phyloP scores from a whole-genome alignment of 2,113 vertebrate species.

The Bos javanicus region DNA sequence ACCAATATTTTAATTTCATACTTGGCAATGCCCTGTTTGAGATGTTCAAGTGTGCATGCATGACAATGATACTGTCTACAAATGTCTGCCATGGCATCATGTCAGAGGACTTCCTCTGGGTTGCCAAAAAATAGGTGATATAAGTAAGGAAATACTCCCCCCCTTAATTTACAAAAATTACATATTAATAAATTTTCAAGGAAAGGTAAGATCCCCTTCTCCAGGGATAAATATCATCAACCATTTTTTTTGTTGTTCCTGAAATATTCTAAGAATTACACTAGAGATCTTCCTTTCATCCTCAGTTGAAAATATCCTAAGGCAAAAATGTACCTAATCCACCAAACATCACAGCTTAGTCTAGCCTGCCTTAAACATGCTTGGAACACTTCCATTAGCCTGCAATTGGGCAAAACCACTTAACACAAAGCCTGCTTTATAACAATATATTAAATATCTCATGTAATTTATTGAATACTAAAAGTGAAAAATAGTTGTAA shows the following conservation, averaged over 20 bases:
- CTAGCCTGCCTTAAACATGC: neutral
- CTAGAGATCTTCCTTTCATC: neutral
- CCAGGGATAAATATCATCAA: neutral
- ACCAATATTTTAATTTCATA: neutral
- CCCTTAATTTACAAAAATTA: neutral
- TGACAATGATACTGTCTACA: neutral
- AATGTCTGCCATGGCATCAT: neutral
- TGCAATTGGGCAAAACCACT: neutral
- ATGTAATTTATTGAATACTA: neutral
- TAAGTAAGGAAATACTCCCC: neutral
- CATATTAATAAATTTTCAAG: neutral
- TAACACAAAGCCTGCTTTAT: neutral
- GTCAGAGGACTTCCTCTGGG: neutral
- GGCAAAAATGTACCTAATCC: neutral
- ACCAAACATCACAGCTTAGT: neutral
- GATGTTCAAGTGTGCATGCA: neutral
- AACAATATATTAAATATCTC: neutral
- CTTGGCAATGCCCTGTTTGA: neutral
- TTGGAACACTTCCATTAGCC: neutral
- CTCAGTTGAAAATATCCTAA: neutral
- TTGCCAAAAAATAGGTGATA: neutral
- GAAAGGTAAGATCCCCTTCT: neutral
- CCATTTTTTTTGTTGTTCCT: neutral
- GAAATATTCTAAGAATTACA: neutral
- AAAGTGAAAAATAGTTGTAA: neutral